phyloP scores from a whole-genome alignment of 2,888 invertebrate species.

The Mellilla xanthometata region DNA sequence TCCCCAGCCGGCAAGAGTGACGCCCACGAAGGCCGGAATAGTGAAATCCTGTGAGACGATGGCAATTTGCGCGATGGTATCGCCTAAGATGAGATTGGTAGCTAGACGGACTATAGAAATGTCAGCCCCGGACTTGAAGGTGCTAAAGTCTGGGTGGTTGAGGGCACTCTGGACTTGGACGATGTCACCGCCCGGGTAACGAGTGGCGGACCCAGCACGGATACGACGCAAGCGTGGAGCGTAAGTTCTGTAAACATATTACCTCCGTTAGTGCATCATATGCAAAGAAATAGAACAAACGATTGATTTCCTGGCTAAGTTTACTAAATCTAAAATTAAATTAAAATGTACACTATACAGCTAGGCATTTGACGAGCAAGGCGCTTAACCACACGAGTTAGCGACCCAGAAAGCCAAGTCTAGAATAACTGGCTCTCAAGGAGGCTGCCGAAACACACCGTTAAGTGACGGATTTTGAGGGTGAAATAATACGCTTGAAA shows the following conservation, averaged over 20 bases:
- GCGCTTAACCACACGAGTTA: too few relatives aligned
- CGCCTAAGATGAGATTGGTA: constrained; percentile 29
- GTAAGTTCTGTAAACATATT: neutral
- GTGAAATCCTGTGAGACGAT: constrained; percentile 30
- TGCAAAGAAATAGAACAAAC: too few relatives aligned
- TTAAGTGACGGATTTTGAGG: too few relatives aligned
- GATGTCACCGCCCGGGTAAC: neutral
- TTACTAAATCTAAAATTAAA: too few relatives aligned
- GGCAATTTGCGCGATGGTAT: constrained; percentile 34
- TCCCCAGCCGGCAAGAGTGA: constrained; percentile 56
- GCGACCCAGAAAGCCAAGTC: too few relatives aligned
- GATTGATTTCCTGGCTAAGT: too few relatives aligned
- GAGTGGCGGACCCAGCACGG: constrained; percentile 14
- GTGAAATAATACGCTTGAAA: too few relatives aligned
- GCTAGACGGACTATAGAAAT: constrained; percentile 8
- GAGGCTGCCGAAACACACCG: too few relatives aligned
- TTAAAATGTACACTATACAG: too few relatives aligned
- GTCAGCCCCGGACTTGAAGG: constrained; percentile 1
- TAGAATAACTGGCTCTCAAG: too few relatives aligned
- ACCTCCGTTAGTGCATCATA: too few relatives aligned
- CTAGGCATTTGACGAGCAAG: too few relatives aligned
- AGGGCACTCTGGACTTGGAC: neutral
- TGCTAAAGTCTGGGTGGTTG: constrained; percentile 12
- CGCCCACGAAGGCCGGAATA: constrained; percentile 41
- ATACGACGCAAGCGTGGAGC: constrained; percentile 10